phyloP scores from a whole-genome alignment of 2,888 invertebrate genomes.

The Synanthedon vespiformis region DNA sequence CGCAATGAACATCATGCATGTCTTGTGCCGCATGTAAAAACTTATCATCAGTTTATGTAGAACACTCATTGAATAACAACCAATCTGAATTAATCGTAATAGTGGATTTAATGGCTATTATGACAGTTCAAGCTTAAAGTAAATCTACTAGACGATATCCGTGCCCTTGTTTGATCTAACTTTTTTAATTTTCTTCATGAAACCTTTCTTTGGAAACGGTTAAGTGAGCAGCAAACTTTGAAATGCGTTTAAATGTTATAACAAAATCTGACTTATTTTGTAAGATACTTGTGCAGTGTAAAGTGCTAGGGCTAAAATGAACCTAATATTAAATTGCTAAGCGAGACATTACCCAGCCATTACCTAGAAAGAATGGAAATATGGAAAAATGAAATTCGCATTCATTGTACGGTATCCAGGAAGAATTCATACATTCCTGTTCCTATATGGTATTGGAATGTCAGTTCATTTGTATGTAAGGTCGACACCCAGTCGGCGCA shows the following conservation, averaged over 20 bases:
- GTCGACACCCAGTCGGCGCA: constrained; percentile 31
- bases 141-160: constrained; percentile 18
- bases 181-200: constrained; percentile 27
- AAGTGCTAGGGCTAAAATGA: too few species aligned
- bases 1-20: constrained; percentile 4
- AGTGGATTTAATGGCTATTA: not conserved
- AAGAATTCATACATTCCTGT: not conserved
- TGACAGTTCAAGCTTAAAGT: constrained; percentile 9
- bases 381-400: too few species aligned
- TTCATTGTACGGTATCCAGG: not conserved
- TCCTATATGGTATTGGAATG: not conserved
- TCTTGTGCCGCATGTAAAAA: not conserved
- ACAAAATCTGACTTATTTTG: not conserved
- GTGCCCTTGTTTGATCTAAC: constrained; percentile 22
- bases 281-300: not conserved
- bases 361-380: too few species aligned
- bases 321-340: too few species aligned
- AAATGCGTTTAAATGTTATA: constrained; percentile 17
- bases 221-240: constrained; percentile 30
- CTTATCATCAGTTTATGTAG: not conserved
- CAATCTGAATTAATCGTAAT: not conserved
- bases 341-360: too few species aligned
- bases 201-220: constrained; percentile 33
- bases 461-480: constrained; percentile 47
- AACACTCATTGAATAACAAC: not conserved